A percentile compares a stretch with the other conserved stretches of the same genome.
Conservation (phyloP, 2,797 vertebrate species). For the Pempheris klunzingeri region DNA sequence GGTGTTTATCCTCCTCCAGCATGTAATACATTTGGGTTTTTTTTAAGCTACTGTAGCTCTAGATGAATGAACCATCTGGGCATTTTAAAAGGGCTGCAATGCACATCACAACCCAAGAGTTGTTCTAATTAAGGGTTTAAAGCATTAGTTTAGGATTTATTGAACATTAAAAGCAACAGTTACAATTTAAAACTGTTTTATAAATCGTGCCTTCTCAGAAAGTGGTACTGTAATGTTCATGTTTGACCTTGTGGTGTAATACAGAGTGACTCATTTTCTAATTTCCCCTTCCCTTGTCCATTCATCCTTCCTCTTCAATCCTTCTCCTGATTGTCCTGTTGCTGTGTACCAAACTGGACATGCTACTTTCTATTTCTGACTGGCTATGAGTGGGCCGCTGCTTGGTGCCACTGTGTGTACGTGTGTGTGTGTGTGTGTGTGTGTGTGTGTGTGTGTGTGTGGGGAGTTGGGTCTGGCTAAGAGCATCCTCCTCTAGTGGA, state of each 20-base stretch:
- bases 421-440: constrained; percentile 35
- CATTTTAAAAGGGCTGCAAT: neutral
- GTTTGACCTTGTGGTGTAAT: constrained; percentile 28
- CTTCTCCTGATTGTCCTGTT: constrained; percentile 58
- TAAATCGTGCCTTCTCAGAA: neutral
- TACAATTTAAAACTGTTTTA: neutral
- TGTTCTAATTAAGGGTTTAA: neutral
- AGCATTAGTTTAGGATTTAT: neutral
- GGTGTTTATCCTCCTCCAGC: neutral
- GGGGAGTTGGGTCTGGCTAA: constrained; percentile 70
- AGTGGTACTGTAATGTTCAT: neutral
- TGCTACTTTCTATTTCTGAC: constrained; percentile 69
- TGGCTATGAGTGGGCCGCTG: constrained; percentile 63
- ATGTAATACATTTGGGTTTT: neutral
- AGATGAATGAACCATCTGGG: neutral
- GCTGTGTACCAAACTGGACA: constrained; percentile 58
- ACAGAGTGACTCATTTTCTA: constrained; percentile 29
- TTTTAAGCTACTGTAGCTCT: neutral
- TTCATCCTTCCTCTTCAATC: constrained; percentile 43
- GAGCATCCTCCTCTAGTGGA: constrained; percentile 82
- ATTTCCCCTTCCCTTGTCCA: constrained; percentile 15
- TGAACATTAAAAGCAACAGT: neutral
- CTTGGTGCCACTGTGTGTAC: constrained; percentile 57
- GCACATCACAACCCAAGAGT: neutral
- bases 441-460: constrained; percentile 41